phyloP scores from a whole-genome alignment of 2,888 invertebrate genomes.

The Tillus elongatus region DNA sequence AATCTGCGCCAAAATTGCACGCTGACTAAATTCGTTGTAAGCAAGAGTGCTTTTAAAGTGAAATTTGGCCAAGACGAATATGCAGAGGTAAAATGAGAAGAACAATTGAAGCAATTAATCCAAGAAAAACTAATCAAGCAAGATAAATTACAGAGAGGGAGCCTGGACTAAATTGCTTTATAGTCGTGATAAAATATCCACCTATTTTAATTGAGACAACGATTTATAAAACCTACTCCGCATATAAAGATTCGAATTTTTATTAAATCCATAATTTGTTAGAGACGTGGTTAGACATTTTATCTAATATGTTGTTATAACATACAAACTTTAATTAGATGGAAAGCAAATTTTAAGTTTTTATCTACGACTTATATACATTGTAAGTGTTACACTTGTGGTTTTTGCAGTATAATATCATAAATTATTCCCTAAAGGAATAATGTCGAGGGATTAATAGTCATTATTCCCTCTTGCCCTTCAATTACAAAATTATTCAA shows the following conservation, averaged over 20 bases:
- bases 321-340: no score
- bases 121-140: conserved; percentile 45
- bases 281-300: no score
- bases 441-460: no score
- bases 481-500: no score
- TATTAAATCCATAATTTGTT: no score
- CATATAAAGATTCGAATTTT: conserved; percentile 2
- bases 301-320: no score
- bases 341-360: no score
- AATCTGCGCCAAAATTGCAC: conserved; percentile 30
- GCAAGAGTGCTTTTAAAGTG: conserved; percentile 34
- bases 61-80: conserved; percentile 40
- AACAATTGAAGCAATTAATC: conserved; percentile 45
- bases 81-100: conserved; percentile 42
- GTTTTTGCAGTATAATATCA: no score
- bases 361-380: no score
- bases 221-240: conserved; percentile 34
- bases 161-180: conserved; percentile 41
- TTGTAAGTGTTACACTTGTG: no score
- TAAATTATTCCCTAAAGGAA: no score
- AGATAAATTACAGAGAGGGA: conserved; percentile 41
- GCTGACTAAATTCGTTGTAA: conserved; percentile 28
- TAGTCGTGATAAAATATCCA: conserved; percentile 43
- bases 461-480: no score
- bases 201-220: conserved; percentile 41